Base-by-base conservation (phyloP, 2,797 vertebrate genomes). In the Pseudomugil tenellus region DNA sequence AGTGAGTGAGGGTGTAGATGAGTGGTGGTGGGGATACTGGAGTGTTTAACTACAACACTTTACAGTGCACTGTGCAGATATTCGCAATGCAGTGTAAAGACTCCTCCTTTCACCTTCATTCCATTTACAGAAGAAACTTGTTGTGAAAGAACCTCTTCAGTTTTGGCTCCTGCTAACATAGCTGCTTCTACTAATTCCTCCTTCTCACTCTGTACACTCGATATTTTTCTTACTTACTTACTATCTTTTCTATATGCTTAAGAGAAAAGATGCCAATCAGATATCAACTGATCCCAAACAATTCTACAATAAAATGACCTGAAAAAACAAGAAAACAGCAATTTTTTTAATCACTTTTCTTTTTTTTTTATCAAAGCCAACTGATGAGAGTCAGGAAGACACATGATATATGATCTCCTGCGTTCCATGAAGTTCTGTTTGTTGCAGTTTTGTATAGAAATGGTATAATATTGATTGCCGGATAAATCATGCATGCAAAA, bases 61-160 rank as follows among this genome's bases (percentile, higher is more conserved):
- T 29, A 29, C 29, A 3, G 29, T 61, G 74, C 69, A 35, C 66
- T 49, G 72, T 55, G 72, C 41, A 76, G 51, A 71, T 37, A 48
- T 51, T 29, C 16, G 77, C 58, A 66, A 46, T 57, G 64, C 61
- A 72, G 43, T 70, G 12, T 58, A 63, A 70, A 53, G 41, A 41
- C 43, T 71, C 48, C 53, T 31, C 70, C 34, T 6, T 37, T 53
- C 41, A 56, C 60, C 53, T 59, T 65, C 56, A 81, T 81, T 83
- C 79, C 74, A 70, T 64, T 78, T 53, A 62, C 41, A 68, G 64
- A 81, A 75, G 67, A 80, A 87, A 82, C 63, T 43, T 53, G 32
- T 66, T 53, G 32, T 60, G 57, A 55, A 77, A 46, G 58, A 66
- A 79, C 81, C 68, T 62, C 26, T 43, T 63, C 49, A 59, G 6